Percentiles rank a stretch among this genome's conserved stretches.
Evolutionary conservation across 2,113 vertebrate species (phyloP).

Genomic region (Myiopsitta monachus): DNA sequence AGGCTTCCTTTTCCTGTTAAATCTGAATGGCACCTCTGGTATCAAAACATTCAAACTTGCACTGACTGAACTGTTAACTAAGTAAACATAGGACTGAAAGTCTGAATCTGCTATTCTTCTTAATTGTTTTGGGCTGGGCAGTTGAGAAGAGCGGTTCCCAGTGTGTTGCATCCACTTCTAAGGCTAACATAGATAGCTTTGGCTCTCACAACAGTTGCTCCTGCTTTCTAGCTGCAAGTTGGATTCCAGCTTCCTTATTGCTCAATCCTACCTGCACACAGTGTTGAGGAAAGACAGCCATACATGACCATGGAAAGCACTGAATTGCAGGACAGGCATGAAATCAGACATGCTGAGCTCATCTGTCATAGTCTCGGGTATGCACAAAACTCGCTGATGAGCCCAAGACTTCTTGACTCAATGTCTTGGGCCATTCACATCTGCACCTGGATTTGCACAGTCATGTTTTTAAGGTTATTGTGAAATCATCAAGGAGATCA

Average conservation of each 20-base stretch:
- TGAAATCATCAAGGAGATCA: neutral
- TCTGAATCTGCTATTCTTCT: neutral
- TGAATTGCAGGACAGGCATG: neutral
- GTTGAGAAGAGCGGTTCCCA: neutral
- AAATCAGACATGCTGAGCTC: neutral
- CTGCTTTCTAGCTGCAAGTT: neutral
- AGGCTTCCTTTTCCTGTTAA: neutral
- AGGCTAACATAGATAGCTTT: neutral
- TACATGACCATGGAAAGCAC: accelerated
- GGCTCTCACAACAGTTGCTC: neutral
- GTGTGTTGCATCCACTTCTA: neutral
- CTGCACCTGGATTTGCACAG: neutral
- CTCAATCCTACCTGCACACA: neutral
- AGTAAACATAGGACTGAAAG: neutral
- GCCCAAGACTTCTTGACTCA: neutral
- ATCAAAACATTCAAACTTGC: neutral
- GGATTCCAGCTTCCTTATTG: neutral
- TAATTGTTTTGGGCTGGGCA: neutral
- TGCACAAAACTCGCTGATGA: neutral
- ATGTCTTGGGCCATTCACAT: neutral
- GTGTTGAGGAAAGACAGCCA: neutral
- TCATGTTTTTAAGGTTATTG: neutral
- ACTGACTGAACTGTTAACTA: neutral
- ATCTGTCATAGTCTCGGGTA: neutral
- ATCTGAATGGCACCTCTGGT: neutral